Evolutionary conservation across 2,113 vertebrate genomes (phyloP), one percentile per base, ranked within the genome.

Genomic region (Ageneiosus marmoratus): DNA sequence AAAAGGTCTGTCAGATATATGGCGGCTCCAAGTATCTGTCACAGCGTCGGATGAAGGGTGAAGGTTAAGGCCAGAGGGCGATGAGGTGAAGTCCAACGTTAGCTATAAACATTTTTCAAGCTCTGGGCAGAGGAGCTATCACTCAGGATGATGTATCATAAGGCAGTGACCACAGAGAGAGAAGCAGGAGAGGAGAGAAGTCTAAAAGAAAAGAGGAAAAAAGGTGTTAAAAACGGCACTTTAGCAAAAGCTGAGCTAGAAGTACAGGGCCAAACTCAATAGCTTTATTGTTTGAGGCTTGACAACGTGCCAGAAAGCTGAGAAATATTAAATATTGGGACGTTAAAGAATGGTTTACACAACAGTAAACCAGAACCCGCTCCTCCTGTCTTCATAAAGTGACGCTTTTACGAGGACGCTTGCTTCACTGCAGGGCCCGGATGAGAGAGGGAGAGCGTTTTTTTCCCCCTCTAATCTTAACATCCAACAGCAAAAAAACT

Each of bases 311-410:
- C 92, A 93, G 87, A 89, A 89, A 86, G 87, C 91, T 88, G 90
- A 89, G 89, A 93, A 92, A 93, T 91, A 91, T 93, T 91, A 88
- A 89, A 87, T 55, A 85, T 88, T 89, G 91, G 87, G 89, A 94
- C 91, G 90, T 92, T 89, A 93, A 93, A 94, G 92, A 94, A 93
- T 93, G 90, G 88, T 93, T 93, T 93, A 91, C 90, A 93, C 90
- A 92, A 92, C 90, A 91, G 89, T 88, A 87, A 92, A 93, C 92
- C 87, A 84, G 90, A 86, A 79, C 85, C 81, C 86, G 91, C 91
- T 92, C 91, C 91, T 92, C 86, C 87, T 82, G 87, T 88, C 88
- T 90, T 84, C 82, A 69, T 89, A 82, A 84, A 84, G 79, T 27
- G 32, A 27, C 9, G 13, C 27, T 60, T 87, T 87, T 82, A 79